Evolutionary conservation across 2,113 vertebrate genomes (phyloP), one percentile per base, ranked within the genome.

Genomic region (Labeo catla): DNA sequence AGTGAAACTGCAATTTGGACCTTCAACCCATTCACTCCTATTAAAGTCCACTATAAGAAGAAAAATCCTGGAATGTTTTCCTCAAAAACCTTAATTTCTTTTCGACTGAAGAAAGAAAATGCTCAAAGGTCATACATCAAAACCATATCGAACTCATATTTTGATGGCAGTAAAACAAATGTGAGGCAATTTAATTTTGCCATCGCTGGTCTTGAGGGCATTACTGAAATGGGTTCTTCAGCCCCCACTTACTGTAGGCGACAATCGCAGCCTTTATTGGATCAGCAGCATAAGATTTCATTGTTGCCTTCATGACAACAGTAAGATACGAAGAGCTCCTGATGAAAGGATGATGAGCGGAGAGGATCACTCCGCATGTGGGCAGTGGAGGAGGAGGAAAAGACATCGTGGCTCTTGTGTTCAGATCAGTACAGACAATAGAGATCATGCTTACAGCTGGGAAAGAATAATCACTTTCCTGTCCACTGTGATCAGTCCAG

Each of bases 281-380:
- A 81, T 45, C 1, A 36, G 50, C 34, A 16, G 19, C 13, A 10
- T n/a, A 1, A 39, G 6, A 9, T 72, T 70, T n/a, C 19, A 39
- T 43, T 72, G n/a, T 21, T 50, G 66, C 43, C 12, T 80, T 45
- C 43, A 23, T 45, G 76, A 23, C 43, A 66, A 34, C n/a, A 11
- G 43, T 49, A 66, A 49, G 57, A 66, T 39, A 36, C 6, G 10
- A 36, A 21, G 66, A n/a, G 49, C 19, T 72, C 21, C 19, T 73
- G 36, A 83, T 83, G 50, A 83, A 43, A 73, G 68, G 28, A 45
- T 83, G 81, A 83, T 83, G 81, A 83, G 49, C 28, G 36, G 61
- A 68, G 63, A 82, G 80, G 80, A 82, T 82, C 45, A 49, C 36
- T 79, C 52, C 4, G 77, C 2, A 47, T 73, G 81, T 83, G 81